Percentiles rank a stretch among this genome's conserved stretches.
Evolutionary conservation across 35 echinoderm and acorn worm species (phyloP).

Genomic region (Diadema setosum): DNA sequence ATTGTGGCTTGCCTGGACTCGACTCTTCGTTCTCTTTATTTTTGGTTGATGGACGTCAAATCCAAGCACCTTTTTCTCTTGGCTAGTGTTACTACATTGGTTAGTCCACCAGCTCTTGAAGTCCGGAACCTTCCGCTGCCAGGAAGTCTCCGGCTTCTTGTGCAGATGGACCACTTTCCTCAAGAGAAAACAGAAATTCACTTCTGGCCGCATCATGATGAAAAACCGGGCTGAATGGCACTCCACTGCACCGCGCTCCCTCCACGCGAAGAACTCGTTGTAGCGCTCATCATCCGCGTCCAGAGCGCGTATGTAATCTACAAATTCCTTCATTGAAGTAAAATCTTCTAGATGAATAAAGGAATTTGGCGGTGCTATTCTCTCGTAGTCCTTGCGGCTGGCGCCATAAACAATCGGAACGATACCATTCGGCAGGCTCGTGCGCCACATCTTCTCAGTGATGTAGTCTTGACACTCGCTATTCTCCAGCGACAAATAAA

Average conservation of each 20-base stretch:
- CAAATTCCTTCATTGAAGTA: constrained; percentile 7
- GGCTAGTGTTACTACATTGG: background rate
- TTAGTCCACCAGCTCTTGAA: background rate
- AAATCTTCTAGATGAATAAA: constrained; percentile 62
- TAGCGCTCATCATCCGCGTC: constrained; percentile 30
- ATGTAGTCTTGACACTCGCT: constrained; percentile 69
- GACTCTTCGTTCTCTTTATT: no score
- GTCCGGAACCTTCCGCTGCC: background rate
- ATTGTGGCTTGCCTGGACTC: no score
- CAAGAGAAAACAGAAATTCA: background rate
- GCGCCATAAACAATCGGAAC: constrained; percentile 65
- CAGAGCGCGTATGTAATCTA: constrained; percentile 19
- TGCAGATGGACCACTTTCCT: background rate
- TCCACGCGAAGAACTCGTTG: constrained; percentile 55
- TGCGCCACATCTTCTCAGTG: constrained; percentile 60
- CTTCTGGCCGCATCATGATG: background rate
- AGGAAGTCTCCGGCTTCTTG: background rate
- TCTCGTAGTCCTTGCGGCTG: constrained; percentile 28
- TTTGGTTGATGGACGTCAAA: background rate
- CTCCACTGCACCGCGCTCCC: background rate
- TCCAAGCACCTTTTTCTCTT: background rate
- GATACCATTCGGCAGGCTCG: background rate
- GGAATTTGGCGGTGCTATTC: constrained; percentile 32
- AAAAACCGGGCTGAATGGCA: background rate
- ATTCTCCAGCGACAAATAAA: constrained; percentile 65